A percentile compares a stretch with the other conserved stretches of the same genome.
Evolutionary conservation across 2,797 vertebrate genomes (phyloP).

Genomic region (Taeniopygia guttata): DNA sequence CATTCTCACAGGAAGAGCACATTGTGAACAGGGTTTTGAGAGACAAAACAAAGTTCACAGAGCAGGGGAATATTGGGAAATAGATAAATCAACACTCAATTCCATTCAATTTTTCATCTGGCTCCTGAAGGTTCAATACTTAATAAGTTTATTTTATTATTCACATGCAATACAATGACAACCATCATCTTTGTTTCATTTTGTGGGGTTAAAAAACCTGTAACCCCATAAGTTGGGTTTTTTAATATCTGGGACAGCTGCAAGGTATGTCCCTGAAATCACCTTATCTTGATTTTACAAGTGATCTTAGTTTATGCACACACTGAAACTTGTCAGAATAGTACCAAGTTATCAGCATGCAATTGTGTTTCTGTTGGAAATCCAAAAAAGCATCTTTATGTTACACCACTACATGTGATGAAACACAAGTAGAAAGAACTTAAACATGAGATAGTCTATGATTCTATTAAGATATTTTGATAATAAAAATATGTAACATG

Average conservation of each 20-base stretch:
- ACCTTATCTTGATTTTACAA: neutral
- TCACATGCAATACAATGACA: neutral
- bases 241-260: neutral
- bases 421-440: neutral
- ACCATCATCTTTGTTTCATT: neutral
- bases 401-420: neutral
- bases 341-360: neutral
- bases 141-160: neutral
- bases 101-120: slow-evolving; percentile 28
- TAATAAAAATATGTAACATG: neutral
- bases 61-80: slow-evolving; percentile 53
- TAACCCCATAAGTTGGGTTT: neutral
- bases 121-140: neutral
- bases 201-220: neutral
- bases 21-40: slow-evolving; percentile 29
- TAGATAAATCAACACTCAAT: slow-evolving; percentile 38
- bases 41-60: slow-evolving; percentile 58
- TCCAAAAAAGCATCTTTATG: neutral
- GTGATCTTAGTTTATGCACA: neutral
- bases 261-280: neutral
- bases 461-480: neutral
- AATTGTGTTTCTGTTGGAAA: neutral
- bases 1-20: slow-evolving; percentile 59
- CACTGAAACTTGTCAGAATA: neutral
- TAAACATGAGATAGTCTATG: neutral